These are phyloP conservation scores for Theonella swinhoei DNA, from an alignment of 37 sponge, comb jelly and placozoan genomes.

Conservation along the genomic window DNA sequence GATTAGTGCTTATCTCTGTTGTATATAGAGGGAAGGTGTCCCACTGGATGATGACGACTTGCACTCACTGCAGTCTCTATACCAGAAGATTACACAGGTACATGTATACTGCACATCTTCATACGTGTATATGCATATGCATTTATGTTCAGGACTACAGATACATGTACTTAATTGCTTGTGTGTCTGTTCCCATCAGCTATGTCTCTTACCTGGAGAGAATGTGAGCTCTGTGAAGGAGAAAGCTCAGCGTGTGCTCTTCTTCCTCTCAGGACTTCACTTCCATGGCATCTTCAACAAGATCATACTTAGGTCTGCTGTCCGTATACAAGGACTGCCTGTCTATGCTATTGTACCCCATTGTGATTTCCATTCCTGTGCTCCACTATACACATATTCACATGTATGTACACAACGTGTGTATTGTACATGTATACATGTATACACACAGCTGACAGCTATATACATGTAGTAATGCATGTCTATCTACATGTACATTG, in stretches of 20 bases:
- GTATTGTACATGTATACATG: not conserved
- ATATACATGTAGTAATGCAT: conserved; percentile 5
- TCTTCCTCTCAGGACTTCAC: conserved; percentile 73
- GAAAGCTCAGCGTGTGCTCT: conserved; percentile 54
- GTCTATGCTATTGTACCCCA: not conserved
- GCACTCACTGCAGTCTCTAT: conserved; percentile 52
- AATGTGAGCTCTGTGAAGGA: not conserved
- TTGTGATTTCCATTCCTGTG: too few species aligned
- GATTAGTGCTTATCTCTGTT: not conserved
- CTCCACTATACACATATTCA: not conserved
- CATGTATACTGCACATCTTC: not conserved
- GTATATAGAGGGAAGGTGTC: conserved; percentile 8
- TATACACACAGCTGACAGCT: too few species aligned
- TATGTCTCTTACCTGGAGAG: conserved; percentile 56
- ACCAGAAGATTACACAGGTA: conserved; percentile 63
- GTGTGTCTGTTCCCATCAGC: not conserved
- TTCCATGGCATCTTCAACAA: conserved; percentile 85
- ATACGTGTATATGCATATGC: not conserved
- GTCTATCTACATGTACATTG: not conserved
- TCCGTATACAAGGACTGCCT: not conserved
- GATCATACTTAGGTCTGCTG: conserved; percentile 62
- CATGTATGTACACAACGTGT: not conserved
- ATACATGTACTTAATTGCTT: not conserved
- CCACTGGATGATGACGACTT: conserved; percentile 52
- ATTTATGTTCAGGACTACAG: too few species aligned